These are phyloP conservation scores for Eristalis tenax DNA, from an alignment of 2,888 invertebrate genomes.

Conservation along the genomic window DNA sequence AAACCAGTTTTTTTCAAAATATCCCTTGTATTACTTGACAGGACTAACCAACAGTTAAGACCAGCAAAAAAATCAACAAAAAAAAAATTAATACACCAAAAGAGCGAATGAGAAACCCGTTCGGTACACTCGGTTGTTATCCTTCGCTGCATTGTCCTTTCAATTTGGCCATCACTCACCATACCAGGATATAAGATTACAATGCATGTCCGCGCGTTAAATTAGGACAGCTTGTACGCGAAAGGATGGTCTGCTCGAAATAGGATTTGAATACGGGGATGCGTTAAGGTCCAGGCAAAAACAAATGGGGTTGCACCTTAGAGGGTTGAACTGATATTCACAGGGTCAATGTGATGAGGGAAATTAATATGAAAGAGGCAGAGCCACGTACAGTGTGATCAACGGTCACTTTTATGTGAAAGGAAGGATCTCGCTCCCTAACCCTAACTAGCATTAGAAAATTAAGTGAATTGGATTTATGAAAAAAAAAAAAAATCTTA, in stretches of 20 bases:
- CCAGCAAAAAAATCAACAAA: constrained; percentile 10
- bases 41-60: constrained; percentile 38
- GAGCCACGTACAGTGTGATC: constrained; percentile 19
- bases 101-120: constrained; percentile 30
- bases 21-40: constrained; percentile 43
- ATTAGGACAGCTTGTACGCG: constrained; percentile 47
- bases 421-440: background rate
- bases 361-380: constrained; percentile 22
- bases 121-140: constrained; percentile 50
- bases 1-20: constrained; percentile 59
- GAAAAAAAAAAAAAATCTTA: background rate
- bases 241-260: constrained; percentile 28
- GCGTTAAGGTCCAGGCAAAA: constrained; percentile 54
- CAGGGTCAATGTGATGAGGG: constrained; percentile 59
- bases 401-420: constrained; percentile 48
- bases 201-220: constrained; percentile 35
- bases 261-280: constrained; percentile 34
- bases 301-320: constrained; percentile 35
- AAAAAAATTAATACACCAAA: constrained; percentile 1
- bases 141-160: constrained; percentile 39
- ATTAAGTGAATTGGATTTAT: background rate
- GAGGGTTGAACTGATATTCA: constrained; percentile 52
- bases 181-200: constrained; percentile 22
- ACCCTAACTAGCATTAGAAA: background rate
- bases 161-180: constrained; percentile 42